phyloP scores from a whole-genome alignment of 1,140 invertebrate species.

The Eriocheir sinensis region DNA sequence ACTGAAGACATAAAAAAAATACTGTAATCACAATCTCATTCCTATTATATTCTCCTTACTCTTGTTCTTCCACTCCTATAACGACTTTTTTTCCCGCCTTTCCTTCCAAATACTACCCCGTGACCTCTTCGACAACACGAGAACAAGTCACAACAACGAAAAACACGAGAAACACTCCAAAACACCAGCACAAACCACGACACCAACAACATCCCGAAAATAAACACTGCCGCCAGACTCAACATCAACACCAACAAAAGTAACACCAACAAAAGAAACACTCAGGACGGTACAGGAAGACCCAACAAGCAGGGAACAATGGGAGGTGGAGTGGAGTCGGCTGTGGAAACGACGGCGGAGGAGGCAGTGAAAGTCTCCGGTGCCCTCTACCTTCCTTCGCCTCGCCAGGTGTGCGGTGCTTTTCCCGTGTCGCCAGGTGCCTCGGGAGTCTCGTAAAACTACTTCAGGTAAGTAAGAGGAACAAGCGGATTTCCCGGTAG shows the following conservation, averaged over 20 bases:
- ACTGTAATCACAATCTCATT: too few relatives aligned
- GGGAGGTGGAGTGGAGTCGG: too few relatives aligned
- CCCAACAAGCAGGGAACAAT: not conserved
- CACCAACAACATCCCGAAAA: not conserved
- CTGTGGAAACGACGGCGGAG: not conserved
- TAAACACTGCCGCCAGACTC: not conserved
- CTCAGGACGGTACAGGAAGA: not conserved
- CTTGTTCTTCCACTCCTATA: too few relatives aligned
- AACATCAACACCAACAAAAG: not conserved
- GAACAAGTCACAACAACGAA: not conserved
- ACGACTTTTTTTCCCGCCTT: too few relatives aligned
- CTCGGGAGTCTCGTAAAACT: constrained; percentile 2
- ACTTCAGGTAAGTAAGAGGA: constrained; percentile 5
- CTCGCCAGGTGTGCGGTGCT: not conserved
- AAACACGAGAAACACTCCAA: not conserved
- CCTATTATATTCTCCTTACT: too few relatives aligned
- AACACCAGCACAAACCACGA: too few relatives aligned
- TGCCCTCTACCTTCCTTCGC: constrained; percentile 19
- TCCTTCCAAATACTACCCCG: too few relatives aligned
- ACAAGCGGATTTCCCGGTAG: not conserved
- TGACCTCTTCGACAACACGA: too few relatives aligned
- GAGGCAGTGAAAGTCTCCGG: not conserved
- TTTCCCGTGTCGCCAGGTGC: constrained; percentile 4
- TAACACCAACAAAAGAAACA: not conserved
- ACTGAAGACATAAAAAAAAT: not conserved